Base-by-base conservation (phyloP, 23 tunicate genomes). In the Ciona savignyi region DNA sequence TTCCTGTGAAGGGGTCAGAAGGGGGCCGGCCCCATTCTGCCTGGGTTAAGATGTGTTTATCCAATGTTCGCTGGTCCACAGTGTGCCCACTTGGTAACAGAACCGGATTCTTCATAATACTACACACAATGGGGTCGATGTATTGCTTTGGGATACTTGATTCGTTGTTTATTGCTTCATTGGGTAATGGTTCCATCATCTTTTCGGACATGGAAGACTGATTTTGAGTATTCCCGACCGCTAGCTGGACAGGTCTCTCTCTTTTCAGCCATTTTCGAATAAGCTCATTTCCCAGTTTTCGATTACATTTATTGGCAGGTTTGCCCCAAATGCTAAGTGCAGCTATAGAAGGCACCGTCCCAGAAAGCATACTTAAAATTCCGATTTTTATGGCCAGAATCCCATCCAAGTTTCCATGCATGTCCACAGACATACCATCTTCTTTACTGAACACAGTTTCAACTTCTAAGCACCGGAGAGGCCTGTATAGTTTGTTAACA, bases 1-100 rank as follows among this genome's bases (percentile, higher is more conserved):
- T 79, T 4, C 97, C 97, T 33, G 97, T 90, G 56, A 90, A 90
- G 9, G 97, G 97, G 79, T 90, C 97, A 0, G 79, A 60, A 0
- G 97, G 85, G 26, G 68, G 63, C 9, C 78, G 61, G 0, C 97
- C 97, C 84, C 71, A 68, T 48, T 79, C 85, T 29, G 75, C 62
- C 34, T 90, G 97, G 4, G 97, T 34, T 64, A 29, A 22, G 4
- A 90, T 42, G 64, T 83, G 86, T 62, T 84, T 90, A 51, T 90
- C 90, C 64, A 90, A 49, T 0, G 90, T 90, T 35, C 72, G 29
- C 23, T 79, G 85, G 61, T 90, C 97, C 25, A 90, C 35, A 0
- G 81, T 79, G 74, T 90, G 85, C 0, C 97, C 97, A 63, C 90
- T 79, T 23, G 97, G 97, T 28, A 90, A 67, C 28, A 84, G 51